Conservation (phyloP, 2,113 vertebrate species). For the Empidonax alnorum region DNA sequence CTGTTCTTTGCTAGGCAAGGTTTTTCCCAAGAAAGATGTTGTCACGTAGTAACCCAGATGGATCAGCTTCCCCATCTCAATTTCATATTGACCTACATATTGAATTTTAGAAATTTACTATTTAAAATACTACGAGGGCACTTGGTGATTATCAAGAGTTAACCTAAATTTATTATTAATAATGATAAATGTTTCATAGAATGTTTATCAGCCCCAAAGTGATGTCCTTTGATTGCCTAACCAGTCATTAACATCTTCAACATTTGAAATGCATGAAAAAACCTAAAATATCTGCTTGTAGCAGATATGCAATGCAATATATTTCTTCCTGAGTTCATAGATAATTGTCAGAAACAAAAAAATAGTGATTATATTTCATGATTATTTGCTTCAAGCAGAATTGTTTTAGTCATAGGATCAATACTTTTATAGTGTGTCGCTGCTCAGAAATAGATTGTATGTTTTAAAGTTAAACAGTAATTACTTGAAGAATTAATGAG, state of each 20-base stretch:
- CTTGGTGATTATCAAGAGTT: not conserved
- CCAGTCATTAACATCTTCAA: not conserved
- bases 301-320: not conserved
- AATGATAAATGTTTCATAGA: not conserved
- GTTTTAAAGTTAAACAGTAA: constrained; percentile 42
- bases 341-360: not conserved
- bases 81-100: not conserved
- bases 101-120: not conserved
- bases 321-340: not conserved
- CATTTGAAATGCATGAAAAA: not conserved
- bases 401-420: constrained; percentile 12
- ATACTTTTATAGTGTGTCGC: not conserved
- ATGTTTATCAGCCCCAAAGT: not conserved
- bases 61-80: not conserved
- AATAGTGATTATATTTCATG: not conserved
- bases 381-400: constrained; percentile 22
- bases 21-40: not conserved
- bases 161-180: not conserved
- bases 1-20: not conserved
- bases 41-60: not conserved
- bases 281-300: not conserved
- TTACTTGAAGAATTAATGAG: constrained; percentile 42
- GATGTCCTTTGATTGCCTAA: not conserved
- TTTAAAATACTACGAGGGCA: not conserved
- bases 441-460: not conserved